These are phyloP conservation scores for Eumeta japonica DNA, from an alignment of 1,140 invertebrate species.

Conservation along the genomic window DNA sequence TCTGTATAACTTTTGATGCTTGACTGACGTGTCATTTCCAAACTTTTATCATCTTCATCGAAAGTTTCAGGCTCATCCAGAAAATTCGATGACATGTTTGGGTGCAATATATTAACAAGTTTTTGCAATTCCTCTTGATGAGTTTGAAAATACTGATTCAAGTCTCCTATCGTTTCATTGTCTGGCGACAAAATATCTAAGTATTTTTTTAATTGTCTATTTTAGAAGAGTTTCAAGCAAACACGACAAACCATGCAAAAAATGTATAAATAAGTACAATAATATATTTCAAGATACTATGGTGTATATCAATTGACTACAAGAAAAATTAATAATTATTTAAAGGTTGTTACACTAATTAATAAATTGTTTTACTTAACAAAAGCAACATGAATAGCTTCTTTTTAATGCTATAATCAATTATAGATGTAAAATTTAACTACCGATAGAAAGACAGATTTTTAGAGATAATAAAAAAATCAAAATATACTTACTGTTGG, in stretches of 20 bases:
- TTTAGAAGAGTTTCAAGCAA: slow-evolving; percentile 18
- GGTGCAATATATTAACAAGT: slow-evolving; percentile 37
- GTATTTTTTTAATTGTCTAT: slow-evolving; percentile 54
- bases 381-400: no score
- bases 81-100: slow-evolving; percentile 28
- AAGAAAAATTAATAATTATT: neutral
- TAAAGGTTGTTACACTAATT: neutral
- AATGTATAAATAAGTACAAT: slow-evolving; percentile 33
- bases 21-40: slow-evolving; percentile 21
- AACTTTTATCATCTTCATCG: slow-evolving; percentile 43
- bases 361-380: no score
- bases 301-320: slow-evolving; percentile 10
- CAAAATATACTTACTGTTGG: slow-evolving; percentile 39
- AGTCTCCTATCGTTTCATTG: slow-evolving; percentile 35
- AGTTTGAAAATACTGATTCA: slow-evolving; percentile 39
- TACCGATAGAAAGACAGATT: no score
- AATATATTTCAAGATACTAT: neutral
- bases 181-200: slow-evolving; percentile 55
- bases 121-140: slow-evolving; percentile 43
- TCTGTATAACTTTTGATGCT: slow-evolving; percentile 35
- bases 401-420: no score
- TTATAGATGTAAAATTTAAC: no score
- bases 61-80: slow-evolving; percentile 34
- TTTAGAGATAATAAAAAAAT: no score
- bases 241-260: slow-evolving; percentile 53